Evolutionary conservation across 2,888 invertebrate species (phyloP), one percentile per base, ranked within the genome.

Genomic region (Ormyrus thymus): DNA sequence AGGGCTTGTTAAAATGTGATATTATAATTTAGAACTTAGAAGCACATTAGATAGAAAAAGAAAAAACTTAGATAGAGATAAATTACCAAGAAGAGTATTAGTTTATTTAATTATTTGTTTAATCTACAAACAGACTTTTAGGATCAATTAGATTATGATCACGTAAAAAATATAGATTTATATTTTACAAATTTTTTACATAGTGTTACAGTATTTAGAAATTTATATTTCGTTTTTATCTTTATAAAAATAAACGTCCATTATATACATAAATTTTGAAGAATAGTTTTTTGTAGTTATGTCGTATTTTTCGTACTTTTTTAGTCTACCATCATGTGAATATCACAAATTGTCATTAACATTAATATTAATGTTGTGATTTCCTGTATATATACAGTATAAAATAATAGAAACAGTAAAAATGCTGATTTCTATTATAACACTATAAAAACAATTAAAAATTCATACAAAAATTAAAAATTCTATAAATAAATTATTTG

Each of bases 21-120:
- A 84, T 86, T 59, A 85, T 86, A 51, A 85, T 83, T 82, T 86
- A 51, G 83, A 81, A 43, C 86, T 86, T 73, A 85, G 85, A 74
- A 50, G 29, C 50, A 15, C 11, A 53, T 10, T 43, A 55, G 55
- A 10, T 29, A 59, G 59, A 59, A 43, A 43, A 7, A 43, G 55
- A 11, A n/a, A n/a, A 55, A 55, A 51, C 8, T 51, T 51, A 11
- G n/a, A 55, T n/a, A 15, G 43, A 62, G n/a, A 62, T 10, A 55
- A 13, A 55, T 51, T n/a, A n/a, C 55, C 51, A 10, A 10, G 6
- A 55, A 55, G 13, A 61, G 43, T 45, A 61, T 8, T 61, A 61
- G 15, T 58, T 43, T 9, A 7, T 61, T 43, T 61, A 29, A 61
- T 68, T 10, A 13, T 7, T 9, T 65, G 51, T 51, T 65, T 50